Base-by-base conservation (phyloP, 2,797 vertebrate genomes). In the Sitta carolinensis region DNA sequence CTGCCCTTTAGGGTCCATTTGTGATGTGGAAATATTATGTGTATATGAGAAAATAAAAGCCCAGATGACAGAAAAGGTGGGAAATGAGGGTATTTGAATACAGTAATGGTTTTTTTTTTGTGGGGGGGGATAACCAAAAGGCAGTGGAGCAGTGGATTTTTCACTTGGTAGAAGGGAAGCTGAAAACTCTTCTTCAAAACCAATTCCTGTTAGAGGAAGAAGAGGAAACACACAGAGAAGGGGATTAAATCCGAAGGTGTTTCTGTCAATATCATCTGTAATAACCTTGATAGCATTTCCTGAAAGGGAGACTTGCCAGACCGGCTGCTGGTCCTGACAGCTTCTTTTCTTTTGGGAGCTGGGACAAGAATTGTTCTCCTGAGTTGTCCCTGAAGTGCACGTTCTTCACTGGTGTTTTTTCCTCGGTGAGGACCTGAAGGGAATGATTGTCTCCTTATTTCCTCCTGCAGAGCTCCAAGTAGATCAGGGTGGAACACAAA, bases 11-110 rank as follows among this genome's bases (percentile, higher is more conserved):
- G 26, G 45, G 48, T 80, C 40, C 26, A 32, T n/a, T 84, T 84
- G 18, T 66, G 51, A 73, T 0, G 2, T 48, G 10, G 79, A 69
- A 54, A 55, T 62, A 47, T 84, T 45, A 34, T 0, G 0, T 22
- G 12, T 17, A 2, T 20, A 9, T 47, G 38, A 55, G 36, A 72
- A 84, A 59, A 67, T 29, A 61, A 54, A 59, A 92, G 32, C 40
- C 43, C 11, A 4, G 50, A 34, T 11, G 54, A 47, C 20, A 58
- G 50, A 16, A 82, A 74, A n/a, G 40, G 57, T 72, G 36, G 43
- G 26, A 36, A 74, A 70, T 48, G 2, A 43, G 16, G 3, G 4
- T 15, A 38, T 32, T 67, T 67, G 67, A 51, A 30, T 18, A 7
- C 0, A 4, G 17, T 26, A 10, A 5, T n/a, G n/a, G n/a, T 77